Percentiles rank a stretch among this genome's conserved stretches.
These are phyloP conservation scores for Spodoptera littoralis DNA, from an alignment of 2,888 invertebrate species.

Conservation along the genomic window DNA sequence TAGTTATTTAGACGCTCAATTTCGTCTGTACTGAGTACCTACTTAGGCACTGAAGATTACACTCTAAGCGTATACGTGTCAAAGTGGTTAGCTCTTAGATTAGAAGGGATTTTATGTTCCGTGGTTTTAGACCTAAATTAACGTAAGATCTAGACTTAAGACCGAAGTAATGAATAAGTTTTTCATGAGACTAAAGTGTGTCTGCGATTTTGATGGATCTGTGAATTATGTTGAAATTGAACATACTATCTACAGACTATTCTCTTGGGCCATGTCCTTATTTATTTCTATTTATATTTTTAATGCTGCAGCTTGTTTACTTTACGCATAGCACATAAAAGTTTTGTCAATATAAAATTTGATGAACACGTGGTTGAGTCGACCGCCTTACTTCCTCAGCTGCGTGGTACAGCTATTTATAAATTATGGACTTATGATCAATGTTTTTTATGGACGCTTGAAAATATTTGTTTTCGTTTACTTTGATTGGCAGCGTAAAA, in stretches of 20 bases:
- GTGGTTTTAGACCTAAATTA: too few species aligned
- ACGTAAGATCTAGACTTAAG: too few species aligned
- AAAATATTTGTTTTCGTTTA: slow-evolving; percentile 14
- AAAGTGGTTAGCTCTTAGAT: too few species aligned
- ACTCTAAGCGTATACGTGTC: too few species aligned
- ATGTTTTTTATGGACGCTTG: slow-evolving; percentile 18
- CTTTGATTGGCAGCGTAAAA: slow-evolving; percentile 7
- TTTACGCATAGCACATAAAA: slow-evolving; percentile 47
- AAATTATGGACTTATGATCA: slow-evolving; percentile 22
- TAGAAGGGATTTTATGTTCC: too few species aligned
- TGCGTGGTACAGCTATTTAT: slow-evolving; percentile 30
- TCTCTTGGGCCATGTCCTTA: slow-evolving; percentile 8
- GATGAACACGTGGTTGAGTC: slow-evolving; percentile 32
- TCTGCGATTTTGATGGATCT: too few species aligned
- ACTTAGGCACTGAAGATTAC: too few species aligned
- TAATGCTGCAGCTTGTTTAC: slow-evolving; percentile 44
- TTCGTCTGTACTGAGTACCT: too few species aligned
- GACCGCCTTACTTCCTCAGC: slow-evolving; percentile 30
- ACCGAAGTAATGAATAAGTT: too few species aligned
- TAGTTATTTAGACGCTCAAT: too few species aligned
- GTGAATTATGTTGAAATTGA: too few species aligned
- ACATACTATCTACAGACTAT: slow-evolving; percentile 1
- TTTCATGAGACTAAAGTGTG: too few species aligned
- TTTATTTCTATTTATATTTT: slow-evolving; percentile 37
- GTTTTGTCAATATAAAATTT: slow-evolving; percentile 53